These are phyloP conservation scores for Amphimallon solstitiale DNA, from an alignment of 2,888 invertebrate genomes.

Conservation along the genomic window DNA sequence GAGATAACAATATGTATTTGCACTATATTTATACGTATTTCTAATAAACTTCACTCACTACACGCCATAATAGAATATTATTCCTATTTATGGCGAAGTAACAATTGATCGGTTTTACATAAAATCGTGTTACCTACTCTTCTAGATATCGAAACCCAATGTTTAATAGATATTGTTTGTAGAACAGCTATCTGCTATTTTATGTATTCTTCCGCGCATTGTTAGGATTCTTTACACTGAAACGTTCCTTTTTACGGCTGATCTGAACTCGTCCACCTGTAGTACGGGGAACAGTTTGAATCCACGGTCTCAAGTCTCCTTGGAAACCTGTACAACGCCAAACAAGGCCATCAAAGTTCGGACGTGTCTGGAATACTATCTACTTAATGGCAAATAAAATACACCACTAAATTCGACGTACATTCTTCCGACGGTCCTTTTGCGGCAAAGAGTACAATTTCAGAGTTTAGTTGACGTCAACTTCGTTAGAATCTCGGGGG, in stretches of 20 bases:
- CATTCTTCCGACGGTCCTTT: constrained; percentile 27
- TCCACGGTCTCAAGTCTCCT: constrained; percentile 43
- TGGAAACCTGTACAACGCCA: constrained; percentile 45
- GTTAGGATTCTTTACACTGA: constrained; percentile 12
- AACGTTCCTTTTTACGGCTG: constrained; percentile 42
- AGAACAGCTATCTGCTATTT: constrained; percentile 4
- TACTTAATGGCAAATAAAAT: constrained; percentile 46
- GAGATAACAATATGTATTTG: too few species aligned
- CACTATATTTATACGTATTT: too few species aligned
- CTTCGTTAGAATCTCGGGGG: constrained; percentile 20
- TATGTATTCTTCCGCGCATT: constrained; percentile 15
- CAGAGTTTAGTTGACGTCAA: constrained; percentile 23
- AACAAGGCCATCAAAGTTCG: constrained; percentile 47
- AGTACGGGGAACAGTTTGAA: constrained; percentile 44
- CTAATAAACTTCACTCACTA: too few species aligned
- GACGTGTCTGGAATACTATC: constrained; percentile 48
- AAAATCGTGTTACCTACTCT: too few species aligned
- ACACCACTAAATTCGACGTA: constrained; percentile 40
- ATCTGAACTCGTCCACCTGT: constrained; percentile 46
- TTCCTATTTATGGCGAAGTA: too few species aligned
- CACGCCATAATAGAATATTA: too few species aligned
- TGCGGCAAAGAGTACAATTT: constrained; percentile 14
- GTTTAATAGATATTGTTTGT: too few species aligned
- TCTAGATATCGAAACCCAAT: too few species aligned
- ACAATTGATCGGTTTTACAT: too few species aligned